These are phyloP conservation scores for Platichthys flesus DNA, from an alignment of 2,113 vertebrate species.

Conservation along the genomic window DNA sequence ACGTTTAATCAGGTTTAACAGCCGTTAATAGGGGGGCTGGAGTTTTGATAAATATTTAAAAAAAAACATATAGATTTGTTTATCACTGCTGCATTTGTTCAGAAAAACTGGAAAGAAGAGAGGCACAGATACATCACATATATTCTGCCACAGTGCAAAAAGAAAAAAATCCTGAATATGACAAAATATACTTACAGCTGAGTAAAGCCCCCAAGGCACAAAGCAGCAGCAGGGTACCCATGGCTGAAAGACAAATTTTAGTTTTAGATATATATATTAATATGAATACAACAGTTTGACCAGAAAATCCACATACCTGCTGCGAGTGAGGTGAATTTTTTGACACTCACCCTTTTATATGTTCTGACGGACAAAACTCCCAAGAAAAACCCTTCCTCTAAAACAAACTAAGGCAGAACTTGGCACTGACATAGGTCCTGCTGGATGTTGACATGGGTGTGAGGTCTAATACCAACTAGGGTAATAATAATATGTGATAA, in stretches of 20 bases:
- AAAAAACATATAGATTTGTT: not conserved
- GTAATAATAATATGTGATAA: too few species aligned
- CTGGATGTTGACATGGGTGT: constrained; percentile 53
- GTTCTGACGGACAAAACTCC: not conserved
- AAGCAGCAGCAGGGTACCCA: constrained; percentile 63
- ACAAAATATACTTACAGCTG: constrained; percentile 57
- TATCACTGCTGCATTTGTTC: not conserved
- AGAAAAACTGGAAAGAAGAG: not conserved
- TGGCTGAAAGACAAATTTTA: constrained; percentile 60
- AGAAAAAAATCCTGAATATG: not conserved
- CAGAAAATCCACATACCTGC: constrained; percentile 33
- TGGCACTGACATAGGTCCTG: constrained; percentile 8
- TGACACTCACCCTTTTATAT: constrained; percentile 49
- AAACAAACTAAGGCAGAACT: constrained; percentile 60
- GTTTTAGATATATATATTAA: constrained; percentile 11
- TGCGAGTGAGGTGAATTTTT: not conserved
- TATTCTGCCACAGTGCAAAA: not conserved
- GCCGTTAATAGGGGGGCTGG: not conserved
- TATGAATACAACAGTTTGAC: not conserved
- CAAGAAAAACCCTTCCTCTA: constrained; percentile 40
- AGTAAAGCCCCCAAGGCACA: constrained; percentile 50
- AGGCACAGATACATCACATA: not conserved
- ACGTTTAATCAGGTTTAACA: not conserved
- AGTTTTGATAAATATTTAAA: not conserved
- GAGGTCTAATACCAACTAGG: constrained; percentile 16